A percentile compares a stretch with the other conserved stretches of the same genome.
These are phyloP conservation scores for Drosophila subpulchrella DNA, from an alignment of 1,140 invertebrate genomes.

Conservation along the genomic window DNA sequence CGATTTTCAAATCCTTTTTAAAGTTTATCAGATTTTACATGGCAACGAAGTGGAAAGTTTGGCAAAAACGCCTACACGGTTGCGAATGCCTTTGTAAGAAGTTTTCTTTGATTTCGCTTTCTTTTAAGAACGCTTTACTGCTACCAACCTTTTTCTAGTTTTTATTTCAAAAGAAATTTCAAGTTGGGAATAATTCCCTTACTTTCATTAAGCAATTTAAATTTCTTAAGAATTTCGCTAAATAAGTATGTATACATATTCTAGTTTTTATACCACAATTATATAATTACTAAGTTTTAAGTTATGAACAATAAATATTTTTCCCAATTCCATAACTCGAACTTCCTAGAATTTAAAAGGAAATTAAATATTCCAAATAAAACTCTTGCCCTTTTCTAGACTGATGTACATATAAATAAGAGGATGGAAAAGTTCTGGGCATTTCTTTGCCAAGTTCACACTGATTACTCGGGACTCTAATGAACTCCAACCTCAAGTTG, in stretches of 20 bases:
- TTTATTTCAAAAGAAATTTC: not conserved
- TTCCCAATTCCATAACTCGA: too few species aligned
- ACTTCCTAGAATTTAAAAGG: too few species aligned
- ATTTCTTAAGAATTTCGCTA: too few species aligned
- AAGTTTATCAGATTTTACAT: constrained; percentile 28
- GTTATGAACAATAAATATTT: too few species aligned
- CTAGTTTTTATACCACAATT: too few species aligned
- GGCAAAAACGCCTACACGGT: not conserved
- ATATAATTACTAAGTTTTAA: too few species aligned
- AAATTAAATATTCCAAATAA: not conserved
- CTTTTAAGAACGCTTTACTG: not conserved
- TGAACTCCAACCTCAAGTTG: constrained; percentile 26
- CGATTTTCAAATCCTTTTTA: constrained; percentile 23
- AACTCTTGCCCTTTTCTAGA: not conserved
- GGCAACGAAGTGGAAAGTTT: constrained; percentile 21
- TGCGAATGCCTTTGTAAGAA: not conserved
- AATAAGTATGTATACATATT: too few species aligned
- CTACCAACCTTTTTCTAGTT: not conserved
- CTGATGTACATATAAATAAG: not conserved
- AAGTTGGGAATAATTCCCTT: not conserved
- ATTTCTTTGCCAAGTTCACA: constrained; percentile 15
- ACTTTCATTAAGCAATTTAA: too few species aligned
- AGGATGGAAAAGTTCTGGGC: not conserved
- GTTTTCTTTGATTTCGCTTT: constrained; percentile 1
- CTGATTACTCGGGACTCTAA: constrained; percentile 30